phyloP scores from a whole-genome alignment of 2,797 vertebrate species.

The Hephaestus fuliginosus region DNA sequence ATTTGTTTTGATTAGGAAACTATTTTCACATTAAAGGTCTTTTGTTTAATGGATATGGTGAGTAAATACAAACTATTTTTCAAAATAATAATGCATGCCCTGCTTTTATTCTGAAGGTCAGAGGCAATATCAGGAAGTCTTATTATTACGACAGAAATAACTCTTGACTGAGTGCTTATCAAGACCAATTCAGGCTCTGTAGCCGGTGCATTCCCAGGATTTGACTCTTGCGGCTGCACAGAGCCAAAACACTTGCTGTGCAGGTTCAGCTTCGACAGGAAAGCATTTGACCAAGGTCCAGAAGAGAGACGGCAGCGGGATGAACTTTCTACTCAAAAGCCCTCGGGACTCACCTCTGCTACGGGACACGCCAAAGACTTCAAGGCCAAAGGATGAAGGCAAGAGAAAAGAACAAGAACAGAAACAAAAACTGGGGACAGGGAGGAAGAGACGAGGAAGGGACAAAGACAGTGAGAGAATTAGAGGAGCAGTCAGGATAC shows the following conservation, averaged over 20 bases:
- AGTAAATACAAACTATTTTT: not conserved
- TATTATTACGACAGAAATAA: not conserved
- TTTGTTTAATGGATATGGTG: not conserved
- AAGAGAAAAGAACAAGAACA: conserved; percentile 99
- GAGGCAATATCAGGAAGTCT: not conserved
- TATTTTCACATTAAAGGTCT: not conserved
- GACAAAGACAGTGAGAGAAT: conserved; percentile 61
- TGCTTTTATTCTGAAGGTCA: conserved; percentile 7
- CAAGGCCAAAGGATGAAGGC: conserved; percentile 99
- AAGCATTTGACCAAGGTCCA: conserved; percentile 49
- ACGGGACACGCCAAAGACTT: conserved; percentile 92
- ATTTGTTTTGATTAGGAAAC: not conserved
- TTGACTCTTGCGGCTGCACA: not conserved
- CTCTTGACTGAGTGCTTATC: not conserved
- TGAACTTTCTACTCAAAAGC: conserved; percentile 41
- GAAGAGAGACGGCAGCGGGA: conserved; percentile 26
- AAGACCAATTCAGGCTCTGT: not conserved
- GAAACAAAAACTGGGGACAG: conserved; percentile 94
- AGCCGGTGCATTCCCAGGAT: conserved; percentile 5
- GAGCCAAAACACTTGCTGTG: conserved; percentile 7
- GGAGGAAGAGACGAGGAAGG: conserved; percentile 34
- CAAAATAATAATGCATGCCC: not conserved
- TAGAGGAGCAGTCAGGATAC: conserved; percentile 53
- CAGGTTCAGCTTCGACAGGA: not conserved
- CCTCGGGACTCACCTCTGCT: conserved; percentile 89